phyloP scores from a whole-genome alignment of 1,140 invertebrate genomes.

The Brachionus paranguensis region DNA sequence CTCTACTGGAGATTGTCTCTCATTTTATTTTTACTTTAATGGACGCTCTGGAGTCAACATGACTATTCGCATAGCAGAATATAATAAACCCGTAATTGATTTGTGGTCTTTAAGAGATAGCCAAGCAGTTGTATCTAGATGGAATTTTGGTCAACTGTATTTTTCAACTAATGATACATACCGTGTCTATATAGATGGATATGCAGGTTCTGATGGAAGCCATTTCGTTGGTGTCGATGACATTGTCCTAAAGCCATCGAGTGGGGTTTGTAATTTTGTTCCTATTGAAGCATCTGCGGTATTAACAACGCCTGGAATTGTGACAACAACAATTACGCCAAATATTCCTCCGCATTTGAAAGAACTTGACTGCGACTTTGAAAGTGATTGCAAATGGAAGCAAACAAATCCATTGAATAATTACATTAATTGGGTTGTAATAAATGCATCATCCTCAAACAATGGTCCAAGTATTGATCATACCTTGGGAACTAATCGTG shows the following conservation, averaged over 20 bases:
- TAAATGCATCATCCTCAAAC: neutral
- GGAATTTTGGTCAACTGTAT: constrained; percentile 23
- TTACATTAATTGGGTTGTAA: constrained; percentile 1
- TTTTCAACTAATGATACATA: neutral
- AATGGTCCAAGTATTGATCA: constrained; percentile 48
- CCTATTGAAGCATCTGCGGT: neutral
- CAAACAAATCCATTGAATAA: neutral
- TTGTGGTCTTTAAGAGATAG: neutral
- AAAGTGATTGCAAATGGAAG: neutral
- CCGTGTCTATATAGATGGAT: neutral
- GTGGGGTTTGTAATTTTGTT: neutral
- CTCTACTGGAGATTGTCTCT: neutral
- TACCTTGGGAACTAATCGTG: constrained; percentile 46
- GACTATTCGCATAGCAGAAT: neutral
- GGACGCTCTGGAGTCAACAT: neutral
- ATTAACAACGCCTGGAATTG: neutral
- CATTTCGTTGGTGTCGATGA: neutral
- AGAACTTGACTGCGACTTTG: constrained; percentile 26
- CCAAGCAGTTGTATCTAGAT: neutral
- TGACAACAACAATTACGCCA: neutral
- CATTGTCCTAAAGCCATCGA: neutral
- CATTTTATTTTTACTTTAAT: constrained; percentile 47
- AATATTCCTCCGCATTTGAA: neutral
- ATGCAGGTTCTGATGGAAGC: neutral
- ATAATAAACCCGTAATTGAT: neutral